phyloP scores from a whole-genome alignment of 2,888 invertebrate species.

The Penaeus monodon region DNA sequence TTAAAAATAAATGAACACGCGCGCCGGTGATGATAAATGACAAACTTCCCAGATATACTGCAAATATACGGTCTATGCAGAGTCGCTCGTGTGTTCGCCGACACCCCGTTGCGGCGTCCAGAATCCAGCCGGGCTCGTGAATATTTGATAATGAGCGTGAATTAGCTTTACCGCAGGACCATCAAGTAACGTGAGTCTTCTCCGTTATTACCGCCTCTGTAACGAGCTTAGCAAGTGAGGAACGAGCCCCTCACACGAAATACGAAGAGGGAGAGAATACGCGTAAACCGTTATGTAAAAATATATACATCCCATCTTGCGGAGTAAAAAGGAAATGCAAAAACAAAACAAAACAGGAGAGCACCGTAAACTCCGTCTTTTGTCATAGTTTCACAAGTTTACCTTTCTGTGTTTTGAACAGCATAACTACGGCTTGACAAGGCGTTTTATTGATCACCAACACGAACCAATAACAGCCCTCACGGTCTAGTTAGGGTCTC shows the following conservation, averaged over 20 bases:
- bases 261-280: no score
- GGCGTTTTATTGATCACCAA: constrained; percentile 36
- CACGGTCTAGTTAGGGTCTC: constrained; percentile 35
- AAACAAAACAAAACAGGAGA: not conserved
- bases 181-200: no score
- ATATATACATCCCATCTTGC: not conserved
- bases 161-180: no score
- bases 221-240: no score
- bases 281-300: not conserved
- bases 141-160: no score
- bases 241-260: no score
- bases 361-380: constrained; percentile 6
- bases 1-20: not conserved
- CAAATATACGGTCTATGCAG: not conserved
- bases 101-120: no score
- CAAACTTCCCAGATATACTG: constrained; percentile 9
- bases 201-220: no score
- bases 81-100: not conserved
- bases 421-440: constrained; percentile 31
- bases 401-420: constrained; percentile 14
- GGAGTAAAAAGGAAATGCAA: no score
- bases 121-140: no score
- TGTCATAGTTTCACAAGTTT: constrained; percentile 8
- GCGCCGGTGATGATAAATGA: not conserved
- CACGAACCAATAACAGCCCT: constrained; percentile 38